Evolutionary conservation across 92 coral and sea anemone species (phyloP), one percentile per base, ranked within the genome.

Genomic region (Isaurus tuberculatus): DNA sequence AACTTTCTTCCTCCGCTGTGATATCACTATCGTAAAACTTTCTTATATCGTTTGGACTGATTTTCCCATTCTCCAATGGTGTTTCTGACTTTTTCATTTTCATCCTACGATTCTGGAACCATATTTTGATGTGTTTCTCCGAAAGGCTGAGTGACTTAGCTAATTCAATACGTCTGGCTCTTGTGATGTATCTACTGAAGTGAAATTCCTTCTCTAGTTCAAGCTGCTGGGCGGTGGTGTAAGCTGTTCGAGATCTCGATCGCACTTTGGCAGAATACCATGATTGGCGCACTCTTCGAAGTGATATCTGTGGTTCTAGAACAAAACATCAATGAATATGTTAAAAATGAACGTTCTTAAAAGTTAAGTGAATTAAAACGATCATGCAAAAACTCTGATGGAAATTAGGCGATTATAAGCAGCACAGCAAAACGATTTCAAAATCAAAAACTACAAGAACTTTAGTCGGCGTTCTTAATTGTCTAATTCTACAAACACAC

Each of bases 91-190:
- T 93, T 84, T 93, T 93, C 90, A 89, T 68, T 73, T 93, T 93
- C 97, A 93, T 93, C 40, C 97, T 73, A 23, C 97, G 87, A 84
- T 93, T 93, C 70, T 91, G 97, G 61, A 93, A 93, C 97, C 97
- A 93, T 36, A 93, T 87, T 84, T 89, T 93, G 32, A 93, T 86
- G 80, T 93, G 97, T 58, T 93, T 93, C 79, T 93, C 97, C 7
- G 97, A 93, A 57, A 93, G 94, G 70, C 85, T 90, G 31, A 93
- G 85, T 8, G 89, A 85, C 46, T 85, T 87, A 25, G 97, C 94
- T 51, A 93, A 90, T 61, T 93, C 97, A 27, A 87, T 60, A 28
- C 97, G 80, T 37, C 97, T 87, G 14, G 92, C 90, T 65, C 94
- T 48, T 61, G 94, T 93, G 20, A 93, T 92, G 85, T 93, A 93